Evolutionary conservation across 2,888 invertebrate species (phyloP).

Genomic region (Archips xylosteana): DNA sequence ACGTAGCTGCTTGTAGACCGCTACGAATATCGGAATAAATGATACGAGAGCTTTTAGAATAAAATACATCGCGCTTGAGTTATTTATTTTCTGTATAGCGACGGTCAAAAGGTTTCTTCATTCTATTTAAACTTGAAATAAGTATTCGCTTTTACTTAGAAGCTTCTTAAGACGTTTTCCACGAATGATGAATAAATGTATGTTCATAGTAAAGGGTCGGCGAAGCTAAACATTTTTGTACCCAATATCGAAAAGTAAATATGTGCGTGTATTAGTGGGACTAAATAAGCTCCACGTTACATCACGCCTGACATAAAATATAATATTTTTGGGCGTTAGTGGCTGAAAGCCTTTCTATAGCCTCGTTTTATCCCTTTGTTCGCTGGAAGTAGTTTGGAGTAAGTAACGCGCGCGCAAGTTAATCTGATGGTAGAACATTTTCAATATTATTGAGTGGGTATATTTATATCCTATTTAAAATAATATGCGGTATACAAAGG

Average conservation of each 20-base stretch:
- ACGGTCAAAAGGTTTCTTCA: not conserved
- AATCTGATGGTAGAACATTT: not conserved
- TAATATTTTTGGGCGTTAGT: conserved; percentile 16
- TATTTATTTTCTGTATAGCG: not conserved
- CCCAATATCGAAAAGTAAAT: conserved; percentile 10
- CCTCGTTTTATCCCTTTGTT: conserved; percentile 26
- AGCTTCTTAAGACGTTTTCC: not conserved
- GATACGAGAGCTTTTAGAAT: not conserved
- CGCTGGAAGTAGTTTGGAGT: conserved; percentile 14
- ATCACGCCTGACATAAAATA: conserved; percentile 13
- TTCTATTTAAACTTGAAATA: conserved; percentile 3
- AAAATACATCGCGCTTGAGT: not conserved
- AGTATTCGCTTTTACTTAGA: conserved; percentile 2
- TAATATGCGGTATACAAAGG: not conserved
- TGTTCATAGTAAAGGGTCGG: conserved; percentile 2
- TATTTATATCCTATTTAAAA: not conserved
- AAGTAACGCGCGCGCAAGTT: conserved; percentile 5
- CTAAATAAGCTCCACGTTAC: not conserved
- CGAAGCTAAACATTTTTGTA: not conserved
- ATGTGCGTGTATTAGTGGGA: not conserved
- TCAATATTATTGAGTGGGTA: not conserved
- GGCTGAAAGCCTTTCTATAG: conserved; percentile 21
- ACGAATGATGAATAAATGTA: conserved; percentile 8
- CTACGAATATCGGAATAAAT: conserved; percentile 7
- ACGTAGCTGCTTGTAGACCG: conserved; percentile 19